phyloP scores from a whole-genome alignment of 1,140 invertebrate species.

The Leptopilina clavipes region DNA sequence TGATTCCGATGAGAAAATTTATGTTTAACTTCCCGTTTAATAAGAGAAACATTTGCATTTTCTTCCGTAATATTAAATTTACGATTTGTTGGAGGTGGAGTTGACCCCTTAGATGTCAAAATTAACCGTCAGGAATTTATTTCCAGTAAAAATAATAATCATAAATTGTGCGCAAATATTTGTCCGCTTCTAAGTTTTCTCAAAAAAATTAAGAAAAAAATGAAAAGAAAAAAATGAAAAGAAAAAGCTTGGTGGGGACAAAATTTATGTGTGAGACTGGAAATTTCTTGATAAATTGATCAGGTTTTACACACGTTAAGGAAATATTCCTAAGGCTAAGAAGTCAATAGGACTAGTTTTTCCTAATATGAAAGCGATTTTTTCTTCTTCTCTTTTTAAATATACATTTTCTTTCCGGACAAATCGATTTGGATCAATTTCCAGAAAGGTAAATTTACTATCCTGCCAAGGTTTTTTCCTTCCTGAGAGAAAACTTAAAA shows the following conservation, averaged over 20 bases:
- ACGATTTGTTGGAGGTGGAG: slow-evolving; percentile 11
- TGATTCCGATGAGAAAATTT: slow-evolving; percentile 38
- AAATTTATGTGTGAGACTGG: slow-evolving; percentile 6
- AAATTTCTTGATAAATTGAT: slow-evolving; percentile 20
- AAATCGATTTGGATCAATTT: too few species aligned
- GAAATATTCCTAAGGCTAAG: too few species aligned
- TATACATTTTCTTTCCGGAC: too few species aligned
- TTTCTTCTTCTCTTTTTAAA: too few species aligned
- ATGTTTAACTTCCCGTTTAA: slow-evolving; percentile 15
- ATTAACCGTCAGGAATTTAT: slow-evolving; percentile 1
- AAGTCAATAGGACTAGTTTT: too few species aligned
- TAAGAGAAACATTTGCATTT: slow-evolving; percentile 29
- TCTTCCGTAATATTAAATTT: slow-evolving; percentile 36
- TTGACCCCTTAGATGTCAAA: slow-evolving; percentile 15
- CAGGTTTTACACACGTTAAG: neutral
- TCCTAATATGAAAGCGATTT: too few species aligned
- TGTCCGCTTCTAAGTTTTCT: slow-evolving; percentile 48
- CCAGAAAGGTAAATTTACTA: too few species aligned
- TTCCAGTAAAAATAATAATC: slow-evolving; percentile 12
- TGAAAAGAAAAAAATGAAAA: neutral
- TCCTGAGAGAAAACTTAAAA: too few species aligned
- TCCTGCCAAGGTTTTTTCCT: too few species aligned
- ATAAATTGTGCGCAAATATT: slow-evolving; percentile 50
- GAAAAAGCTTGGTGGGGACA: neutral
- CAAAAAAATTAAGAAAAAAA: neutral